Evolutionary conservation across 1,140 invertebrate species (phyloP), one percentile per base, ranked within the genome.

Genomic region (Pectinophora gossypiella): DNA sequence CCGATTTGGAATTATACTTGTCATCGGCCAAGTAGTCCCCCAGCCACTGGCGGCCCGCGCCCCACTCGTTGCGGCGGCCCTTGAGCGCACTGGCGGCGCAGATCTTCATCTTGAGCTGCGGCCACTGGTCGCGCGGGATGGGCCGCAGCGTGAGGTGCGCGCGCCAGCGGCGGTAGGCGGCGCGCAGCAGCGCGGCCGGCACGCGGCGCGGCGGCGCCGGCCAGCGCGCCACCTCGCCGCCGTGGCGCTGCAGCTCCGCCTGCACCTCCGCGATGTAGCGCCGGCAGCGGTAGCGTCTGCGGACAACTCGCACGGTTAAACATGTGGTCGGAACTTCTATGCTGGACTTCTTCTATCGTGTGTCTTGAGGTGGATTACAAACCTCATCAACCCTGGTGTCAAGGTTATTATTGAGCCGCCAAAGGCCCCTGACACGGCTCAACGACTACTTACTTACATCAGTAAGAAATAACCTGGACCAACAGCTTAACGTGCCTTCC

Each of bases 11-110:
- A 77, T 99, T 97, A 70, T 98, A 96, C 23, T 90, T 88, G 20
- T 91, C 89, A 3, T 91, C 89, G 1, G 92, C 89, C 48, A 99
- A 87, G 76, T 99, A 99, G 87, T 99, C 97, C 20, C 97, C 97
- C 59, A 94, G 90, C 98, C 98, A 99, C 55, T 92, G 91, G 20
- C 97, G 88, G 3, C 90, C 89, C 44, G 95, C 92, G 0, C 98
- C 97, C 94, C 96, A 99, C 48, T 94, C 89, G 1, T 85, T 69
- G 23, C 97, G 90, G 53, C 95, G 91, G 0, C 93, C 92, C 45
- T 91, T 90, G 10, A 99, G 84, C 3, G 91, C 92, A 42, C 94
- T 92, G 15, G 94, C 95, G 0, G 97, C 95, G 15, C 92, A 91
- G 58, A 98, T 94, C 90, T 95, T 89, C 48, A 92, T 81, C 91